Percentiles rank a stretch among this genome's conserved stretches.
Conservation (phyloP, 2,113 vertebrate species). For the Lanius ludovicianus region DNA sequence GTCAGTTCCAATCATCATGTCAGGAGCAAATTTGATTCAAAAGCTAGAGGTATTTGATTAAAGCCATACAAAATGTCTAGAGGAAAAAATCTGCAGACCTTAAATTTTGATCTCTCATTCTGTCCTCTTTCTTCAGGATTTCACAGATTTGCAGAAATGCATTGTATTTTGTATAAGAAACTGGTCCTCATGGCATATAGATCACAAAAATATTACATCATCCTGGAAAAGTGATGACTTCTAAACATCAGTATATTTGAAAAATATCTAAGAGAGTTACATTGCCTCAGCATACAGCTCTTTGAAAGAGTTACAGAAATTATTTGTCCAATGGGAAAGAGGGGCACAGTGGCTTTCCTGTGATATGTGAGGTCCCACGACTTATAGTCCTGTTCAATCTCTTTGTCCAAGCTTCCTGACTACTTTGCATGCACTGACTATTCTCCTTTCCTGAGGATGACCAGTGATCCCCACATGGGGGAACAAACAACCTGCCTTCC, state of each 20-base stretch:
- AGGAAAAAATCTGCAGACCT: background rate
- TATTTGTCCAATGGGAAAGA: background rate
- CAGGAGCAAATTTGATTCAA: background rate
- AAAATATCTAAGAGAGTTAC: background rate
- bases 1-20: background rate
- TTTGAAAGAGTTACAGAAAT: background rate
- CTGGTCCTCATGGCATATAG: fast-evolving
- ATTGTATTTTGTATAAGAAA: background rate
- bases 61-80: background rate
- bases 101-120: background rate
- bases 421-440: background rate
- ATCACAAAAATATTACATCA: background rate
- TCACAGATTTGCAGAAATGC: background rate
- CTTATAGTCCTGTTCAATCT: background rate
- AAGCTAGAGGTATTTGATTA: background rate
- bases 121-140: background rate
- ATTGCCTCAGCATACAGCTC: background rate
- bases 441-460: background rate
- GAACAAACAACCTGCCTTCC: background rate
- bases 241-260: background rate
- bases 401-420: background rate
- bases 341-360: background rate
- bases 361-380: fast-evolving
- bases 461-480: background rate
- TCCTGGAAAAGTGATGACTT: background rate